These are phyloP conservation scores for Melanotaenia nigrans DNA, from an alignment of 2,797 vertebrate genomes.

Conservation along the genomic window DNA sequence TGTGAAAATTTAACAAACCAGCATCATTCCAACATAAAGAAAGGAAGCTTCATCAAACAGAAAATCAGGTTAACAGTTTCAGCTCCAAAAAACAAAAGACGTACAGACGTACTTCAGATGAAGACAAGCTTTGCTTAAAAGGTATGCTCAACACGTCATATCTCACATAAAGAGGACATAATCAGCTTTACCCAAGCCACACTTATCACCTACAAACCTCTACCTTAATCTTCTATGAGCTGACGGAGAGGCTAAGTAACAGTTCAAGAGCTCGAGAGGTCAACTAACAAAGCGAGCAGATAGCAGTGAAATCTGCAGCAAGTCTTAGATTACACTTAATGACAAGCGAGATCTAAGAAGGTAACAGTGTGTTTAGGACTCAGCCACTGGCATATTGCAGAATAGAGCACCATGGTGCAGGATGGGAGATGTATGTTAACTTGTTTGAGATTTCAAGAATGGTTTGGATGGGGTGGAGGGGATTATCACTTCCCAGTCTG, in stretches of 20 bases:
- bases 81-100: neutral
- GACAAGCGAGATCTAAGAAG: slow-evolving; percentile 29
- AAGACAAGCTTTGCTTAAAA: slow-evolving; percentile 14
- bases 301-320: slow-evolving; percentile 32
- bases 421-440: neutral
- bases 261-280: slow-evolving; percentile 37
- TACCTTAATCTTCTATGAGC: slow-evolving; percentile 33
- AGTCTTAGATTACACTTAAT: slow-evolving; percentile 29
- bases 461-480: neutral
- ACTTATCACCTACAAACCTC: slow-evolving; percentile 40
- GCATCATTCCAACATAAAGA: slow-evolving; percentile 10
- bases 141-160: slow-evolving; percentile 7
- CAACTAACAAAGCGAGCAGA: slow-evolving; percentile 41
- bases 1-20: slow-evolving; percentile 43
- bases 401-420: slow-evolving; percentile 26
- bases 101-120: neutral
- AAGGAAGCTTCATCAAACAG: slow-evolving; percentile 7
- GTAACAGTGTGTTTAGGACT: slow-evolving; percentile 3
- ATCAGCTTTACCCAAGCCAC: slow-evolving; percentile 41
- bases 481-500: slow-evolving; percentile 19
- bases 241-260: slow-evolving; percentile 34
- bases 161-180: slow-evolving; percentile 26
- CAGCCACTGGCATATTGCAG: slow-evolving; percentile 3
- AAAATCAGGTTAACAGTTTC: slow-evolving; percentile 4
- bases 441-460: slow-evolving; percentile 36